phyloP scores from a whole-genome alignment of 2,113 vertebrate genomes.

The Oreotrochilus melanogaster region DNA sequence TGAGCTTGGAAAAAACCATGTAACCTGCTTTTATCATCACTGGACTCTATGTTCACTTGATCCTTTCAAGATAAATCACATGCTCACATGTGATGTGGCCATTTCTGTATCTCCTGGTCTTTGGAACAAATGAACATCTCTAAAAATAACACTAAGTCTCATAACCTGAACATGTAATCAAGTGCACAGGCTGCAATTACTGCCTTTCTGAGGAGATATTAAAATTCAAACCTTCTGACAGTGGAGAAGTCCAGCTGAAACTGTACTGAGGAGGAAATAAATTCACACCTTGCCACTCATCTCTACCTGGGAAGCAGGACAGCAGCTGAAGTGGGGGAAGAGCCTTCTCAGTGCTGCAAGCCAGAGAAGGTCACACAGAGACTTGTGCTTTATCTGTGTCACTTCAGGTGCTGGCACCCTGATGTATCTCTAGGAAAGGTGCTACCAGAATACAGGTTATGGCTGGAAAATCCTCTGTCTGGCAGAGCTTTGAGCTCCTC shows the following conservation, averaged over 20 bases:
- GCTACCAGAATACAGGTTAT: background rate
- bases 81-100: background rate
- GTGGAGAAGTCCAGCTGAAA: background rate
- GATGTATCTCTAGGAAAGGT: background rate
- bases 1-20: conserved; percentile 1
- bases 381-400: background rate
- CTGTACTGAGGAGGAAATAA: background rate
- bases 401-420: background rate
- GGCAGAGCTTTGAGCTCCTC: background rate
- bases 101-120: background rate
- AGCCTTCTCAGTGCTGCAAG: background rate
- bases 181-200: background rate
- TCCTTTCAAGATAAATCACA: background rate
- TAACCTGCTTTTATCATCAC: background rate
- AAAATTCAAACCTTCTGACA: background rate
- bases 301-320: background rate
- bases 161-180: background rate
- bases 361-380: background rate
- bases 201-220: background rate
- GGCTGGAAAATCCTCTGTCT: background rate
- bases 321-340: background rate
- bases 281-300: background rate
- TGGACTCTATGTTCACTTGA: background rate
- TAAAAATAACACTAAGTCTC: conserved; percentile 6
- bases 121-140: background rate